Base-by-base conservation (phyloP, 2,113 vertebrate genomes). In the Nothoprocta pentlandii region DNA sequence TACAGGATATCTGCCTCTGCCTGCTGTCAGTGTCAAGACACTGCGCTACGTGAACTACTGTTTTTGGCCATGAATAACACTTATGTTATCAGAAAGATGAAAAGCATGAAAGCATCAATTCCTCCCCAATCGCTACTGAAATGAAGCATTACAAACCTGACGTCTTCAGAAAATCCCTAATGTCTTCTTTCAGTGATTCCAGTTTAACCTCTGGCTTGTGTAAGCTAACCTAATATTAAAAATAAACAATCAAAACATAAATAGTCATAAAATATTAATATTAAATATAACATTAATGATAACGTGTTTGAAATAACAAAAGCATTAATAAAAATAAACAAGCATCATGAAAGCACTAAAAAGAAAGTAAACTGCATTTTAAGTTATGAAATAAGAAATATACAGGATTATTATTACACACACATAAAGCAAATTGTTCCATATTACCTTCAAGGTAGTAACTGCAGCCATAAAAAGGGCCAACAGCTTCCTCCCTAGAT, bases 111-210 rank as follows among this genome's bases (percentile, higher is more conserved):
- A 3, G 3, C 22, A 61, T 53, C 36, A 76, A 69, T 7, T 54
- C 26, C 10, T 74, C 28, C 26, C 21, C 8, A 32, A 58, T 46
- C 10, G 28, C 9, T 14, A 44, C 51, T 58, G 42, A 34, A 53
- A 77, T 30, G 8, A 67, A 89, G 16, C 30, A 69, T 56, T 80
- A 97, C 98, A 93, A 95, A 99, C 99, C 99, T 98, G 99, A 98
- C 8, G 97, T 96, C 97, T 98, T 99, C 85, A 99, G 98, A 96
- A 98, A 99, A 93, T 97, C 97, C 74, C 99, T 98, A 58, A 99
- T 98, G 88, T 99, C 99, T 92, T 99, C 99, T 97, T 99, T 99
- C 12, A 99, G 97, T 73, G 98, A 98, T 94, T 99, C 99, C 93
- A 99, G 89, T 90, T 98, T 99, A 85, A 99, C 98, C 46, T 99